phyloP scores from a whole-genome alignment of 2,113 vertebrate species.

The Polyodon spathula region DNA sequence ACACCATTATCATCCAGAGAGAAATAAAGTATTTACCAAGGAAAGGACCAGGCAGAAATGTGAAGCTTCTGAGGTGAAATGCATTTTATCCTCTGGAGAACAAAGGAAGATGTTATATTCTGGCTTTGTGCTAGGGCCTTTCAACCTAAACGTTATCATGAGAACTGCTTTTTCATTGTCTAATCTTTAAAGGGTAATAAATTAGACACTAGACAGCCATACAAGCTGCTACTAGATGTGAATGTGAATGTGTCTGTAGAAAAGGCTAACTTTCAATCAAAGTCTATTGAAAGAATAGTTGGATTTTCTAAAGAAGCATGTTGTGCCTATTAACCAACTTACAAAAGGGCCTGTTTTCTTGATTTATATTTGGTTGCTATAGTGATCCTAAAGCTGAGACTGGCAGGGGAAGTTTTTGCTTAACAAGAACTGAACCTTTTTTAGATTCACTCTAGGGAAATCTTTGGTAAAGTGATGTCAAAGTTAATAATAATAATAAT shows the following conservation, averaged over 20 bases:
- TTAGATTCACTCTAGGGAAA: constrained; percentile 28
- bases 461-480: constrained; percentile 19
- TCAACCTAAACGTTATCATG: constrained; percentile 77
- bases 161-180: constrained; percentile 72
- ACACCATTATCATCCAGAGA: not conserved
- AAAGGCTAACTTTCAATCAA: constrained; percentile 64
- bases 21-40: not conserved
- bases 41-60: not conserved
- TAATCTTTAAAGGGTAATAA: constrained; percentile 85
- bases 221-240: constrained; percentile 85
- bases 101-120: constrained; percentile 57
- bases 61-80: not conserved
- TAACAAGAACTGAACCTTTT: constrained; percentile 38
- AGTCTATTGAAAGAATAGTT: constrained; percentile 64
- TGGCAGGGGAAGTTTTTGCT: constrained; percentile 63
- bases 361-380: constrained; percentile 84
- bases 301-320: constrained; percentile 87
- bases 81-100: constrained; percentile 3
- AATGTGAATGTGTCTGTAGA: constrained; percentile 80
- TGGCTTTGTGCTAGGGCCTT: constrained; percentile 58
- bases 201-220: constrained; percentile 77
- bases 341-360: constrained; percentile 84
- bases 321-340: constrained; percentile 91
- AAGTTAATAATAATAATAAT: not conserved
- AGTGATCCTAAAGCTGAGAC: constrained; percentile 64